Base-by-base conservation (phyloP, 2,797 vertebrate species). In the Periophthalmus magnuspinnatus region DNA sequence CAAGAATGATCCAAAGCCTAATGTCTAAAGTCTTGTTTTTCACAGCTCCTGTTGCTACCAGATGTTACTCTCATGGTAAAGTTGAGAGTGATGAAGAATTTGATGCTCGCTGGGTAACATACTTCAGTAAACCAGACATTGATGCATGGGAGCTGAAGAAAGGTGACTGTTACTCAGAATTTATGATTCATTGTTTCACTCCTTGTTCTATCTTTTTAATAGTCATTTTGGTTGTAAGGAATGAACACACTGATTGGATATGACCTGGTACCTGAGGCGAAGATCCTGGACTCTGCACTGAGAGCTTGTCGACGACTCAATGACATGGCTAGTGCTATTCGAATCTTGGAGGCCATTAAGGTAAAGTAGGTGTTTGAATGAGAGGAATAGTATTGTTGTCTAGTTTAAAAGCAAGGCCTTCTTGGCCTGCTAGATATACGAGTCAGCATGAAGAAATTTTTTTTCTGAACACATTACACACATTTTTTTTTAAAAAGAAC, bases 1-100 rank as follows among this genome's bases (percentile, higher is more conserved):
- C 41, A 45, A 45, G 41, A 45, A 45, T 45, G 0, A 45, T 45
- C 41, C 41, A 45, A 45, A 45, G 45, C 41, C 13, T 41, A 41
- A 41, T 52, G n/a, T 52, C 2, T 54, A 54, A 54, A 54, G n/a
- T 54, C n/a, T 13, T 0, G 70, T 24, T 64, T 71, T 77, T 78
- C 28, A 0, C 70, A 94, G 93, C 91, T 77, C 88, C 90, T 2
- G 67, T 95, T 71, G 93, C 90, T 6, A 85, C 90, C 76, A 95
- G 95, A 81, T 94, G 95, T 90, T 97, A 96, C 84, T 96, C 96
- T 63, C 96, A 97, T 28, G 95, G 89, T 11, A 93, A 92, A 58
- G 94, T 95, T 57, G 96, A 98, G 87, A 94, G 96, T 3, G 97
- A 99, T 22, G 97, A 99, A 76, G 97, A 99, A 83, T 98, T 99